Base-by-base conservation (phyloP, 2,113 vertebrate species). In the Proterorhinus semilunaris region DNA sequence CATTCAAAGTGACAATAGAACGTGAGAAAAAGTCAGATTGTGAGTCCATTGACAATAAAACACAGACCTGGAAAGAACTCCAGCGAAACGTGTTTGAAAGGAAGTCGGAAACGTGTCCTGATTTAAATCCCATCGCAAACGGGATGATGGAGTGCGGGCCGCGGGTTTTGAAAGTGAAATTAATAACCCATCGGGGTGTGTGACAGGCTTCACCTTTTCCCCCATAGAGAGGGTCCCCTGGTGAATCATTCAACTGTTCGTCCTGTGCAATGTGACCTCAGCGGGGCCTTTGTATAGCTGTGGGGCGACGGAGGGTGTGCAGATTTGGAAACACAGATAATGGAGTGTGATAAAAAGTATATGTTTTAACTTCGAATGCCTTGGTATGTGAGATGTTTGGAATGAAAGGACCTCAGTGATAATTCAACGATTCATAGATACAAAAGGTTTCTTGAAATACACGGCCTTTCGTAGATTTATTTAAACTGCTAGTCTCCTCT, bases 161-260 rank as follows among this genome's bases (percentile, higher is more conserved):
- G 45, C 67, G 62, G 62, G 76, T 69, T 80, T 57, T 72, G 73
- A 77, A 81, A 76, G 58, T 54, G 84, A 86, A 79, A 82, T 82
- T 62, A 86, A 88, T 76, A 82, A 79, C 68, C 72, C 62, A 76
- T 79, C 79, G 80, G 61, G 78, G 72, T 65, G 62, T 83, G 64
- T 82, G 66, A 84, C 68, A 80, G 70, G 47, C 68, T 61, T 83
- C 47, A 76, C 68, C 70, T 81, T 66, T 65, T 59, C 27, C 61
- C 61, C n/a, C 66, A 66, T 53, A 16, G 44, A 70, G 74, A 65
- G 53, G 50, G 75, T 58, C 64, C 63, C 47, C 8, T 8, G 11
- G 67, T 71, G 71, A 82, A 84, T 80, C 71, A 82, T 83, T 74
- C 16, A 79, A 55, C 50, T 43, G 27, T 44, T 48, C 61, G 3